Evolutionary conservation across 2,888 invertebrate species (phyloP).

Genomic region (Epicampocera succincta): DNA sequence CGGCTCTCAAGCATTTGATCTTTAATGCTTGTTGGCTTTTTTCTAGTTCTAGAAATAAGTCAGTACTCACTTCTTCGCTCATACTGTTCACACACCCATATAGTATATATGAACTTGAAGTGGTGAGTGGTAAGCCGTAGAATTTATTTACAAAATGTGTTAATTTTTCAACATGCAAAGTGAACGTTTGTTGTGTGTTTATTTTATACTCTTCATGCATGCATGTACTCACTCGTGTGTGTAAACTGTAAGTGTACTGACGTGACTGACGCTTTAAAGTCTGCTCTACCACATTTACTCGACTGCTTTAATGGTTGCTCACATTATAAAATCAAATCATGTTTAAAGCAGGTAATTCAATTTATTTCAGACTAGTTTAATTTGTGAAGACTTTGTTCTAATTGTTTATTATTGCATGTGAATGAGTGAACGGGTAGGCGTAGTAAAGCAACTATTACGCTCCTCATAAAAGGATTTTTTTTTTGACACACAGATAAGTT

Average conservation of each 20-base stretch:
- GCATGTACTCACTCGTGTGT: too few species aligned
- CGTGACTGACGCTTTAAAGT: conserved; percentile 67
- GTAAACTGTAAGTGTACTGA: conserved; percentile 41
- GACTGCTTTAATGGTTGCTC: conserved; percentile 4
- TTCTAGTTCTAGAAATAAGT: conserved; percentile 17
- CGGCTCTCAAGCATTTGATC: conserved; percentile 64
- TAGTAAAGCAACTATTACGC: conserved; percentile 12
- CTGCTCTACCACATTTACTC: conserved; percentile 41
- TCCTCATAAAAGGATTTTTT: conserved; percentile 40
- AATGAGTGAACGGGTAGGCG: conserved; percentile 42
- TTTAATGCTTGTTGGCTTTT: conserved; percentile 51
- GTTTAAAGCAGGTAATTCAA: conserved; percentile 69
- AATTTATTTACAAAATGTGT: conserved; percentile 66
- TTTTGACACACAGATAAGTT: conserved; percentile 34
- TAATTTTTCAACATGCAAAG: conserved; percentile 65
- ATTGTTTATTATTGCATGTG: conserved; percentile 56
- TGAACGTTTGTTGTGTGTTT: conserved; percentile 1
- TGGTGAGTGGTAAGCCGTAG: conserved; percentile 8
- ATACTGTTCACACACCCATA: neutral
- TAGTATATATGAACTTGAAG: neutral
- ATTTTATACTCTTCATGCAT: conserved; percentile 34
- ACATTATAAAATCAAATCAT: conserved; percentile 68
- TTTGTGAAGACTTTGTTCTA: conserved; percentile 62
- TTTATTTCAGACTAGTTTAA: conserved; percentile 67
- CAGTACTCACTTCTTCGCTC: conserved; percentile 5